Conservation (phyloP, 2,113 vertebrate genomes). For the Aplodontia rufa region DNA sequence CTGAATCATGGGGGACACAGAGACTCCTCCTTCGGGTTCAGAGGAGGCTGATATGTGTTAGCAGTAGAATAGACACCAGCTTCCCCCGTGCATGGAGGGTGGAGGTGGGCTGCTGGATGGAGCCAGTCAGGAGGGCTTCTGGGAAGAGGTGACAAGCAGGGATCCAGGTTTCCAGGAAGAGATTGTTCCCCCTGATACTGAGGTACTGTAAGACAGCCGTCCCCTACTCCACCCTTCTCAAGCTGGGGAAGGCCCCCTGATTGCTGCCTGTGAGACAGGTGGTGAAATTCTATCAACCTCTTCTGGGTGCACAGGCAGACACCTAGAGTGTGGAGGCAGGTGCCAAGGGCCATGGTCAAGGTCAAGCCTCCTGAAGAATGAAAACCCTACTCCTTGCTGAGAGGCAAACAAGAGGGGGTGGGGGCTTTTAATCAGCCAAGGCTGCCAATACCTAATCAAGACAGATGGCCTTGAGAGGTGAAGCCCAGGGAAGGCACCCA, state of each 20-base stretch:
- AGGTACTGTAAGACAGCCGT: not conserved
- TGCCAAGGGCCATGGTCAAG: conserved; percentile 46
- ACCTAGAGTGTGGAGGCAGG: not conserved
- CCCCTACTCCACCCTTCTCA: not conserved
- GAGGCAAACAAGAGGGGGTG: conserved; percentile 50
- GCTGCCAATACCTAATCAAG: conserved; percentile 64
- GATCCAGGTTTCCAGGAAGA: not conserved
- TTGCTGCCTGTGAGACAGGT: not conserved
- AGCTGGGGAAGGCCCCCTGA: not conserved
- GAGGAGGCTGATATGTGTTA: too few relatives aligned
- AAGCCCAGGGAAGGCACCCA: not conserved
- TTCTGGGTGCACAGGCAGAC: not conserved
- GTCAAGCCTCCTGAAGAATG: conserved; percentile 38
- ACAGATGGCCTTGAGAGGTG: not conserved
- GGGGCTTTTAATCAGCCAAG: conserved; percentile 48
- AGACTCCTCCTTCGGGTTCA: too few relatives aligned
- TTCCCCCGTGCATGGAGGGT: not conserved
- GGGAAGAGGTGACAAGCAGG: not conserved
- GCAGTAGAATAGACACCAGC: not conserved
- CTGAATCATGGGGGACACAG: too few relatives aligned
- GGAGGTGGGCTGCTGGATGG: not conserved
- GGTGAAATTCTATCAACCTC: not conserved
- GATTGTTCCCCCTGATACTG: conserved; percentile 9
- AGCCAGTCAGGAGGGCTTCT: not conserved
- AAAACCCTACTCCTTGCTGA: conserved; percentile 11